These are phyloP conservation scores for Atethmia centrago DNA, from an alignment of 2,888 invertebrate species.

Conservation along the genomic window DNA sequence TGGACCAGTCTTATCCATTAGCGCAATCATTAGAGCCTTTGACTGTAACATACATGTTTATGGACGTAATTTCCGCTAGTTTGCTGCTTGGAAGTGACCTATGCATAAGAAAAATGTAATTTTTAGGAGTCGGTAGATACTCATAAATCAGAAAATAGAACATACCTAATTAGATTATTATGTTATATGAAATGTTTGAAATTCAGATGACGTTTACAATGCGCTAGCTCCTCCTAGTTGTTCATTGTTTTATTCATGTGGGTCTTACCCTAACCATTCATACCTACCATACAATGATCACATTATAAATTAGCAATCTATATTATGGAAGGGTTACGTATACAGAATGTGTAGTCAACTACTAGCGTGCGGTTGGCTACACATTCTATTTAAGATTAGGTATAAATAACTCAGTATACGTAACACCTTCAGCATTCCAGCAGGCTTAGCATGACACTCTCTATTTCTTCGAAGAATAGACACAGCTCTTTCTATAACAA, in stretches of 20 bases:
- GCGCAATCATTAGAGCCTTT: background rate
- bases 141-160: background rate
- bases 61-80: background rate
- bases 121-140: background rate
- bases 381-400: background rate
- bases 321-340: background rate
- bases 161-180: background rate
- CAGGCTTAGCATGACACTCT: too few relatives aligned
- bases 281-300: slow-evolving; percentile 9
- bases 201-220: background rate
- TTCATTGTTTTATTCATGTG: background rate
- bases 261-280: too few relatives aligned
- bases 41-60: background rate
- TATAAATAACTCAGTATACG: background rate
- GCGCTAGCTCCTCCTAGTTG: background rate
- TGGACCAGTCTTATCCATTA: background rate
- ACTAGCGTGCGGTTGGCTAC: background rate
- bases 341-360: background rate
- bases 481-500: too few relatives aligned
- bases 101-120: background rate
- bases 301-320: slow-evolving; percentile 5
- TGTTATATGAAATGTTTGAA: background rate
- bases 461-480: too few relatives aligned
- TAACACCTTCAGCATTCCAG: background rate
- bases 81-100: background rate